Conservation (phyloP, 2,113 vertebrate genomes). For the Bagarius yarrelli region DNA sequence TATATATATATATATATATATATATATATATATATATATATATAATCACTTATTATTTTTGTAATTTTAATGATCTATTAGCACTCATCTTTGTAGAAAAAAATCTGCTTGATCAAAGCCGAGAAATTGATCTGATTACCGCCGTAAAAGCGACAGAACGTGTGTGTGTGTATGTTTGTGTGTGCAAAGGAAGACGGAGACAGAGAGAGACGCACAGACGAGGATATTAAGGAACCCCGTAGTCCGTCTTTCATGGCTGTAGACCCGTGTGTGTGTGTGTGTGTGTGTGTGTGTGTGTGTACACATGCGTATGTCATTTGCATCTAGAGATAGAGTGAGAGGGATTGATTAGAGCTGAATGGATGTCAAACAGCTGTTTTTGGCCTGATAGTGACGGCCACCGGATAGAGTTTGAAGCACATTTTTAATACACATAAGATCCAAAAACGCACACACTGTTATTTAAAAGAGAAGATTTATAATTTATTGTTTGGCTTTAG, state of each 20-base stretch:
- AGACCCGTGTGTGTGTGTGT: slow-evolving; percentile 29
- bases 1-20: background rate
- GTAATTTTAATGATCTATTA: slow-evolving; percentile 68
- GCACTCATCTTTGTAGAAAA: slow-evolving; percentile 57
- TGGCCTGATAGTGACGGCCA: slow-evolving; percentile 46
- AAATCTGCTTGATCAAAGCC: slow-evolving; percentile 62
- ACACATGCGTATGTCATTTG: slow-evolving; percentile 46
- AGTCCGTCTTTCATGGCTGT: slow-evolving; percentile 22
- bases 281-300: slow-evolving; percentile 47
- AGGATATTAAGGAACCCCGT: slow-evolving; percentile 55
- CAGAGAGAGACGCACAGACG: slow-evolving; percentile 35
- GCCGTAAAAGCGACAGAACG: slow-evolving; percentile 58
- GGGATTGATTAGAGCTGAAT: slow-evolving; percentile 55
- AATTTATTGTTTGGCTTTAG: slow-evolving; percentile 31
- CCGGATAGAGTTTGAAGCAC: background rate
- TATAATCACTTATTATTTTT: too few species aligned
- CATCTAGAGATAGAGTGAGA: slow-evolving; percentile 36
- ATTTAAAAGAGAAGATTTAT: slow-evolving; percentile 13
- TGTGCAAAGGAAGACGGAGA: slow-evolving; percentile 54
- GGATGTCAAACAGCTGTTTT: slow-evolving; percentile 50
- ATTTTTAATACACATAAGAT: background rate
- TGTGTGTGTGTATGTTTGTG: slow-evolving; percentile 49
- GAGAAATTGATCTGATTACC: slow-evolving; percentile 80
- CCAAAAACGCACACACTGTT: slow-evolving; percentile 10
- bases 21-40: background rate